Evolutionary conservation across 2,797 vertebrate species (phyloP), one percentile per base, ranked within the genome.

Genomic region (Linurgus olivaceus): DNA sequence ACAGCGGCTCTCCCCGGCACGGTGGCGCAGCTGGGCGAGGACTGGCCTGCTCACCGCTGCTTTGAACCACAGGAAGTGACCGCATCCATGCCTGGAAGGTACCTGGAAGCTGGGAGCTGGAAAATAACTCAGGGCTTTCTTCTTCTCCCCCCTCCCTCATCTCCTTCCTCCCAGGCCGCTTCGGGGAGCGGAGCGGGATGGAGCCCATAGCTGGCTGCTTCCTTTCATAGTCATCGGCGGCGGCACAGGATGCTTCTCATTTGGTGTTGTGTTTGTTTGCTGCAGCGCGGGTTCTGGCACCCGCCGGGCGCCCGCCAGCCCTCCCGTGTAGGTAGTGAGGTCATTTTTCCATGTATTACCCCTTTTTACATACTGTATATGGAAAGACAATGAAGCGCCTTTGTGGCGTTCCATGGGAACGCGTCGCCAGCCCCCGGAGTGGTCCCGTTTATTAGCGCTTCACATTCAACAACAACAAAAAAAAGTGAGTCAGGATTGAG

Each of bases 301-400:
- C 83, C 77, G 78, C 86, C 93, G 88, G 92, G 84, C 75, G 58
- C 58, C 72, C 40, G 93, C 94, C 97, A 95, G 95, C 86, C 84
- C 96, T 96, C 96, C 96, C 93, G 94, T 97, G 96, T 97, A 95
- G 95, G 83, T 92, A 93, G 79, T 97, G 96, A 97, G 92, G 94
- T 97, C 96, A 97, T 93, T 97, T 97, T 96, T 94, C 95, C 96
- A 95, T 97, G 96, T 93, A 77, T 91, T 82, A 82, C 92, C 94
- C 79, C 58, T 92, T 92, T 96, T 92, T 38, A 58, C 90, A 90
- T 78, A 80, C 95, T 96, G 92, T 95, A 95, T 96, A 95, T 96
- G 93, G 96, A 91, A 96, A 97, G 91, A 94, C 96, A 88, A 87
- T 68, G 90, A 82, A 93, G 91, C 31, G 73, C 65, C 87, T 85